Conservation (phyloP, 2,113 vertebrate species). For the Pseudorasbora parva region DNA sequence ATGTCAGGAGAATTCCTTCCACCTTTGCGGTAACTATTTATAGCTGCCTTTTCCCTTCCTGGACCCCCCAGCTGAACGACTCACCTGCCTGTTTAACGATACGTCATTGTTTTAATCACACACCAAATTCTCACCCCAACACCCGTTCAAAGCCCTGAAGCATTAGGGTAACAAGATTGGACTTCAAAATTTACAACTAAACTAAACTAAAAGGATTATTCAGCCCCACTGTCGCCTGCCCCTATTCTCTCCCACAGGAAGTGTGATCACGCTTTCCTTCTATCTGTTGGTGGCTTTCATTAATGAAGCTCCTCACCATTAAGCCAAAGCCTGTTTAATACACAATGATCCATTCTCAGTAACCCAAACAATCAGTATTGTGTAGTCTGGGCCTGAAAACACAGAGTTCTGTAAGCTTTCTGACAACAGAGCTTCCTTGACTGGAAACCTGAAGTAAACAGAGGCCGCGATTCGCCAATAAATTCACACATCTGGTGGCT, state of each 20-base stretch:
- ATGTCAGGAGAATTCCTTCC: slow-evolving; percentile 48
- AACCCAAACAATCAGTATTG: slow-evolving; percentile 47
- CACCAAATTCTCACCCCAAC: slow-evolving; percentile 5
- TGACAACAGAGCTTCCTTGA: background rate
- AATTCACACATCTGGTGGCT: background rate
- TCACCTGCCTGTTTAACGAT: slow-evolving; percentile 24
- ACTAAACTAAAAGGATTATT: background rate
- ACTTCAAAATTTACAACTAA: background rate
- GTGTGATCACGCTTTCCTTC: slow-evolving; percentile 31
- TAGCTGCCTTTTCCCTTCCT: slow-evolving; percentile 48
- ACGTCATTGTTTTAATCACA: slow-evolving; percentile 1
- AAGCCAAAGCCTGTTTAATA: slow-evolving; percentile 34
- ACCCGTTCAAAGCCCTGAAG: slow-evolving; percentile 27
- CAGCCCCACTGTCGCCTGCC: slow-evolving; percentile 21
- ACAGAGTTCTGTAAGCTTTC: background rate
- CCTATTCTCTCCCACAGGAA: slow-evolving; percentile 45
- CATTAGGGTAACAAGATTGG: slow-evolving; percentile 1
- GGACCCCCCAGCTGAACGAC: slow-evolving; percentile 10
- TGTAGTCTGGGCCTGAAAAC: slow-evolving; percentile 18
- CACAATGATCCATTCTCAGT: slow-evolving; percentile 35
- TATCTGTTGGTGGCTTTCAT: slow-evolving; percentile 44
- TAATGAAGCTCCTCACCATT: slow-evolving; percentile 51
- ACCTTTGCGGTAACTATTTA: slow-evolving; percentile 62
- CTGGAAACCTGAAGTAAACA: background rate
- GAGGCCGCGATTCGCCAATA: background rate